Base-by-base conservation (phyloP, 2,888 invertebrate species). In the Cataglyphis cursor region DNA sequence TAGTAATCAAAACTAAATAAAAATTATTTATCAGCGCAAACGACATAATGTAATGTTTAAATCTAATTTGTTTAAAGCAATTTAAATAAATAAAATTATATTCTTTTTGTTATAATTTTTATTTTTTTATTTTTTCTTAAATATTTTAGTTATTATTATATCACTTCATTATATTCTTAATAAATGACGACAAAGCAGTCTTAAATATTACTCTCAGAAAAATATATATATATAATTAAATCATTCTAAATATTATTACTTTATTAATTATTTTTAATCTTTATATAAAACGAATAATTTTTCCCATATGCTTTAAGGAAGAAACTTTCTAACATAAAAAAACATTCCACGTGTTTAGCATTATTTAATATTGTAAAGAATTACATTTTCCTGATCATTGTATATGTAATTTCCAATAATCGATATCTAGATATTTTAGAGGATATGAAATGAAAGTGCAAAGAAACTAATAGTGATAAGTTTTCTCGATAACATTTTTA, bases 71-170 rank as follows among this genome's bases (percentile, higher is more conserved):
- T 51, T n/a, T 51, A 31, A 66, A 66, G 21, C 57, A 41, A 76
- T 66, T 41, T 10, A 21, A 62, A n/a, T 2, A 48, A 61, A 62
- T 65, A 1, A 41, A 65, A 51, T 51, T 28, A 28, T 38, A 51
- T 51, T 51, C n/a, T n/a, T 64, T 38, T 76, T 54, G 12, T 18
- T 75, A n/a, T 24, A 62, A 62, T 74, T 74, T n/a, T 15, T 31
- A 51, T 38, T 24, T 24, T 24, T 24, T 24, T 24, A 35, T 12
- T 4, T 51, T 9, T n/a, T 1, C 1, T 57, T 38, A 1, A 51
- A 21, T 35, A 41, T 75, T 3, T 35, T 24, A 59, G 9, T 10
- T 38, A 10, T 18, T 62, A 21, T 64, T 75, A 31, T 48, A 62
- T 6, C 35, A 51, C 3, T 12, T 44, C 12, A 28, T 24, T 24